Evolutionary conservation across 2,797 vertebrate genomes (phyloP).

Genomic region (Mycteria americana): DNA sequence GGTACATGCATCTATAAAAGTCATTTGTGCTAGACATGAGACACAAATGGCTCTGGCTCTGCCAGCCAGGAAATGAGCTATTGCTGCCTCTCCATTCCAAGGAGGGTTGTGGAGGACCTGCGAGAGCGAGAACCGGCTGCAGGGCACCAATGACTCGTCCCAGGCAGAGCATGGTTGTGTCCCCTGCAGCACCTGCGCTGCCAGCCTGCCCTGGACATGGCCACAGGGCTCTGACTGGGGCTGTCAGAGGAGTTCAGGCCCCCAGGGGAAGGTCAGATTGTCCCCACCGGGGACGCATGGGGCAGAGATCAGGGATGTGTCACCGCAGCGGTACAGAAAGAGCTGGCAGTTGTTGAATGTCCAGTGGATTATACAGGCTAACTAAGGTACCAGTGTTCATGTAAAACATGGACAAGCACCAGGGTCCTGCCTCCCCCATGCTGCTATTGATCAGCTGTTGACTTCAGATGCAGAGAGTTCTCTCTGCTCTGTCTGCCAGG

Average conservation of each 20-base stretch:
- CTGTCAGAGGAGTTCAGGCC: not conserved
- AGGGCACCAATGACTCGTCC: rapidly evolving
- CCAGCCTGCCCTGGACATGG: not conserved
- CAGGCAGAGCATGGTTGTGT: not conserved
- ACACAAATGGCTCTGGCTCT: not conserved
- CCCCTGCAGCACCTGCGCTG: not conserved
- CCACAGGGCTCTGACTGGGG: not conserved
- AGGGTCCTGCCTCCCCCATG: not conserved
- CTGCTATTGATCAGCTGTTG: not conserved
- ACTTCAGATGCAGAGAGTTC: not conserved
- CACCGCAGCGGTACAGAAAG: not conserved
- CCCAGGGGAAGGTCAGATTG: not conserved
- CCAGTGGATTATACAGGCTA: not conserved
- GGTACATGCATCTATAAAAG: not conserved
- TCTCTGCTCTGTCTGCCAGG: not conserved
- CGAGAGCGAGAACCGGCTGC: rapidly evolving
- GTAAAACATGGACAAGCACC: too few species aligned
- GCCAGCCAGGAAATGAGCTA: not conserved
- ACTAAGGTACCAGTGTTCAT: not conserved
- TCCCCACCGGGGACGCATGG: not conserved
- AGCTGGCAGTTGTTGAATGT: not conserved
- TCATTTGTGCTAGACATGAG: not conserved
- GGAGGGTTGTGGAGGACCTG: not conserved
- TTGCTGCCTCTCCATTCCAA: not conserved
- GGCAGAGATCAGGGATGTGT: not conserved